A percentile compares a stretch with the other conserved stretches of the same genome.
Conservation (phyloP, 1,140 invertebrate genomes). For the Kradibia gibbosae region DNA sequence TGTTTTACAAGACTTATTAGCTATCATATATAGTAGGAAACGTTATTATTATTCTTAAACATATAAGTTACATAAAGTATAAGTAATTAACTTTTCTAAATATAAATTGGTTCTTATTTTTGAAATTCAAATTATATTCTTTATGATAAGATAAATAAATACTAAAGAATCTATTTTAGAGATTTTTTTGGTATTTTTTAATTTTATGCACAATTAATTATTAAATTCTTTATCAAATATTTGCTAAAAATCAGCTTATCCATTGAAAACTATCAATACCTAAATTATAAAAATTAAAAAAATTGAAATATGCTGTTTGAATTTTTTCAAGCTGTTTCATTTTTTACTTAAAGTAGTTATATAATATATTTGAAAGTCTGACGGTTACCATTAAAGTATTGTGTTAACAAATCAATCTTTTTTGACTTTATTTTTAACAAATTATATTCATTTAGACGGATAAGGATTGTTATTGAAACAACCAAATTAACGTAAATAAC, state of each 20-base stretch:
- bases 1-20: not conserved
- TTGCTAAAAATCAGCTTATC: not conserved
- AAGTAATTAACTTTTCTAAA: not conserved
- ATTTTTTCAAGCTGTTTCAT: not conserved
- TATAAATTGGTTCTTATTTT: not conserved
- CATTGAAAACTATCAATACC: not conserved
- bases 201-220: not conserved
- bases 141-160: not conserved
- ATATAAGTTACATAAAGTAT: not conserved
- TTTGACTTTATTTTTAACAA: too few species aligned
- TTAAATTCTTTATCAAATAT: not conserved
- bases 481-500: too few species aligned
- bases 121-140: not conserved
- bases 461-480: too few species aligned
- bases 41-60: not conserved
- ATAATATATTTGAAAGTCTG: too few species aligned
- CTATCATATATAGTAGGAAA: not conserved
- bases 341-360: not conserved
- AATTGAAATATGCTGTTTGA: not conserved
- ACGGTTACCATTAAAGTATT: too few species aligned
- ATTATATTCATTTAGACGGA: too few species aligned
- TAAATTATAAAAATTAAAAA: not conserved
- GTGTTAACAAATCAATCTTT: too few species aligned
- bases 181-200: not conserved
- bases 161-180: not conserved